These are phyloP conservation scores for Pipra filicauda DNA, from an alignment of 2,113 vertebrate species.

Conservation along the genomic window DNA sequence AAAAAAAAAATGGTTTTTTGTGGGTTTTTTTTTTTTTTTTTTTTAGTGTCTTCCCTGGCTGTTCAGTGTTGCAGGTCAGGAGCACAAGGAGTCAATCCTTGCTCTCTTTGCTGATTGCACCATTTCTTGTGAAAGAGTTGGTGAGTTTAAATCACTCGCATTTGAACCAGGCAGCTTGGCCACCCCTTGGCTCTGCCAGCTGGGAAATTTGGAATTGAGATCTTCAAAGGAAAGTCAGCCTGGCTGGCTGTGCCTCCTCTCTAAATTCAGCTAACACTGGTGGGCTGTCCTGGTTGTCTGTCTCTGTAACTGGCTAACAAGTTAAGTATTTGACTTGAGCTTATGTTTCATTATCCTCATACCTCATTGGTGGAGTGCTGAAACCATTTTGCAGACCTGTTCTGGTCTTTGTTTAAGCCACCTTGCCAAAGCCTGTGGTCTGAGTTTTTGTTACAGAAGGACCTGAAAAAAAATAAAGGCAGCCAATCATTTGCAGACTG, in stretches of 20 bases:
- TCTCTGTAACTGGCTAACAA: background rate
- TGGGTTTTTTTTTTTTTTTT: background rate
- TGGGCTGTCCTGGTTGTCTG: background rate
- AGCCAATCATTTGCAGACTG: background rate
- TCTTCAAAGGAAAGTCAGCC: background rate
- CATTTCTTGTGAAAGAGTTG: background rate
- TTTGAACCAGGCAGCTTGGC: background rate
- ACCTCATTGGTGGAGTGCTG: background rate
- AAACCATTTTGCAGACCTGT: background rate
- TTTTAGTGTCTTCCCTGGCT: background rate
- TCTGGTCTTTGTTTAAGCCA: background rate
- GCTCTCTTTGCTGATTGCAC: background rate
- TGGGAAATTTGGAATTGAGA: background rate
- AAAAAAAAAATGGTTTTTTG: background rate
- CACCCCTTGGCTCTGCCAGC: background rate
- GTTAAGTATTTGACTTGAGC: background rate
- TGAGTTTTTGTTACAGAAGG: background rate
- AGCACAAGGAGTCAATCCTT: background rate
- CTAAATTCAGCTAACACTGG: background rate
- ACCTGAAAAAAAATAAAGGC: constrained; percentile 21
- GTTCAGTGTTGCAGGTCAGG: background rate
- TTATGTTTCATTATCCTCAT: background rate
- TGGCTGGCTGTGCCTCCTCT: background rate
- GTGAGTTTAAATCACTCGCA: accelerated
- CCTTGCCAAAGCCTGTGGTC: constrained; percentile 1